Conservation (phyloP, 2,113 vertebrate species). For the Ceuthmochares aereus region DNA sequence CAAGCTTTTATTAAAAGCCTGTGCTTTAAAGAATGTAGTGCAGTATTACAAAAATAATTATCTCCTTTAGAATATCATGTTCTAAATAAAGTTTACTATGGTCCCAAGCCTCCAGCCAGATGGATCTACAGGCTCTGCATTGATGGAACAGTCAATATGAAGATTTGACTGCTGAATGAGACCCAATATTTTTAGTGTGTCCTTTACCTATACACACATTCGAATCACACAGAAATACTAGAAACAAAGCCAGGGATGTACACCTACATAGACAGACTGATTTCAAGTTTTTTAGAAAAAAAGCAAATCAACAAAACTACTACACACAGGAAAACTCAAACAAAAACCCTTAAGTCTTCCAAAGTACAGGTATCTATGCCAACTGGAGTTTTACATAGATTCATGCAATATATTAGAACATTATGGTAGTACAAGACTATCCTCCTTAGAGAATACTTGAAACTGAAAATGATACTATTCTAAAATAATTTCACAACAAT, state of each 20-base stretch:
- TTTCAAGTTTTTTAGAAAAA: background rate
- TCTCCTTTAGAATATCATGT: background rate
- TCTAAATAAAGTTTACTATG: background rate
- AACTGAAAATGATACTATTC: background rate
- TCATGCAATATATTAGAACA: background rate
- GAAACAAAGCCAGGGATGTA: background rate
- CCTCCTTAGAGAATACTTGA: background rate
- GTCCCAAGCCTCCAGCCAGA: background rate
- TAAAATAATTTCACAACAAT: background rate
- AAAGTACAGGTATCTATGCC: background rate
- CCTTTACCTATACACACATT: background rate
- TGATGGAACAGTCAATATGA: accelerated
- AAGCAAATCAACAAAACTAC: background rate
- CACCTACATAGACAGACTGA: background rate
- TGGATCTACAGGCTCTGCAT: background rate
- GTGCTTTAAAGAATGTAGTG: background rate
- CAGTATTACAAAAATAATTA: background rate
- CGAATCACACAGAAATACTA: background rate
- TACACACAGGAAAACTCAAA: background rate
- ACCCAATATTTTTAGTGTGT: background rate
- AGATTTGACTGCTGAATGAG: background rate
- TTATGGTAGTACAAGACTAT: background rate
- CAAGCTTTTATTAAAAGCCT: background rate
- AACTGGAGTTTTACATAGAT: background rate
- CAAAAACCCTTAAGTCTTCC: background rate